Percentiles rank a stretch among this genome's conserved stretches.
phyloP scores from a whole-genome alignment of 2,113 vertebrate genomes.

The Struthidea cinerea region DNA sequence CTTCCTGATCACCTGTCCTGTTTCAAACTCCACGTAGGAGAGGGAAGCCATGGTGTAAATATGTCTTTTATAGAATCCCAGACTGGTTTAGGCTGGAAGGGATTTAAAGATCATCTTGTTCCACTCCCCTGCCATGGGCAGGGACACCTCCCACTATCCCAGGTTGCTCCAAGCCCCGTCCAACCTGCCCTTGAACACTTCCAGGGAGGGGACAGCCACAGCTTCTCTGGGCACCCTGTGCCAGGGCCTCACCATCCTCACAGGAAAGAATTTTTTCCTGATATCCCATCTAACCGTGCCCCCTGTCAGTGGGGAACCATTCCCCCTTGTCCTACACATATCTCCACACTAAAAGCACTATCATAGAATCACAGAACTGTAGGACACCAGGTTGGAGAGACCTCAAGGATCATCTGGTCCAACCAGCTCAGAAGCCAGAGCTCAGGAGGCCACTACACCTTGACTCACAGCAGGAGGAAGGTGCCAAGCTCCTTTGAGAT shows the following conservation, averaged over 20 bases:
- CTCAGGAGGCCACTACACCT: neutral
- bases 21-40: fast-evolving
- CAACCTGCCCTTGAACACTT: neutral
- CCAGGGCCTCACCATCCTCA: neutral
- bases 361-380: neutral
- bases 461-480: neutral
- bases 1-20: neutral
- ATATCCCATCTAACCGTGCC: too few species aligned
- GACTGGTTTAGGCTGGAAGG: neutral
- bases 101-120: neutral
- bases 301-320: neutral
- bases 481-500: neutral
- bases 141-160: neutral
- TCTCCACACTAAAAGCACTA: neutral
- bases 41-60: neutral
- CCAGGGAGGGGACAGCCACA: neutral
- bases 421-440: neutral
- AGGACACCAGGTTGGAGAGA: neutral
- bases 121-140: fast-evolving
- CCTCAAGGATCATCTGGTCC: neutral
- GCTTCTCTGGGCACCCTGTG: neutral
- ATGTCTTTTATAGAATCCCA: neutral
- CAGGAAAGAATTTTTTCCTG: too few species aligned
- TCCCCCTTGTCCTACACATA: neutral
- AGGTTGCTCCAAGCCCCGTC: neutral